Evolutionary conservation across 2,113 vertebrate species (phyloP).

Genomic region (Osmerus mordax): DNA sequence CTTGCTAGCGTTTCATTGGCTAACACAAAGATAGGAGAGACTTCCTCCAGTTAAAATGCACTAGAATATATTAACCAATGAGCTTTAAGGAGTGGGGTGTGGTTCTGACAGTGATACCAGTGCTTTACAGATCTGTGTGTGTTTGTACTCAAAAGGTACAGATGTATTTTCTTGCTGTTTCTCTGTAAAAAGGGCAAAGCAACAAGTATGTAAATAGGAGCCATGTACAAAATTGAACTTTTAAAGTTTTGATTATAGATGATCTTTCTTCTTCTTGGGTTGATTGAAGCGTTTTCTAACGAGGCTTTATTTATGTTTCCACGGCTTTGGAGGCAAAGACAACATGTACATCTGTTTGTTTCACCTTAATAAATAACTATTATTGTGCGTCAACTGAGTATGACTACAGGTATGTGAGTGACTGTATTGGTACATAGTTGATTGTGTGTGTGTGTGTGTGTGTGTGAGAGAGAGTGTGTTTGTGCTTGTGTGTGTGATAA

Average conservation of each 20-base stretch:
- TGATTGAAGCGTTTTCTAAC: slow-evolving; percentile 65
- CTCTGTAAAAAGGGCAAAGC: slow-evolving; percentile 62
- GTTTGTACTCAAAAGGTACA: slow-evolving; percentile 57
- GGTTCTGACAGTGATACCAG: slow-evolving; percentile 57
- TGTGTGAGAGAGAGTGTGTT: too few species aligned
- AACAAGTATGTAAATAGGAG: slow-evolving; percentile 81
- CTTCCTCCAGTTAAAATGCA: slow-evolving; percentile 48
- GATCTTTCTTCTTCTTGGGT: slow-evolving; percentile 57
- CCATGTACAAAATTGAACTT: slow-evolving; percentile 84
- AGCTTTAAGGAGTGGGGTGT: background rate
- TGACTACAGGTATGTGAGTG: background rate
- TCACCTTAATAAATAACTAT: slow-evolving; percentile 78
- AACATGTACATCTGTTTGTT: slow-evolving; percentile 50
- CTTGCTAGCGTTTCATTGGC: background rate
- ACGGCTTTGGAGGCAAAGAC: slow-evolving; percentile 62
- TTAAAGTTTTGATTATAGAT: slow-evolving; percentile 72
- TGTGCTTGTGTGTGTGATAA: too few species aligned
- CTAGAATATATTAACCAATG: slow-evolving; percentile 40
- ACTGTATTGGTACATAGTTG: background rate
- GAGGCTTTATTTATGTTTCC: slow-evolving; percentile 87
- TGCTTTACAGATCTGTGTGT: slow-evolving; percentile 43
- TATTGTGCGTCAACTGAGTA: slow-evolving; percentile 27
- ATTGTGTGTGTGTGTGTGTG: too few species aligned
- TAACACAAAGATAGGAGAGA: background rate
- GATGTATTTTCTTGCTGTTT: slow-evolving; percentile 57